Base-by-base conservation (phyloP, 2,888 invertebrate species). In the Corbicula japonica region DNA sequence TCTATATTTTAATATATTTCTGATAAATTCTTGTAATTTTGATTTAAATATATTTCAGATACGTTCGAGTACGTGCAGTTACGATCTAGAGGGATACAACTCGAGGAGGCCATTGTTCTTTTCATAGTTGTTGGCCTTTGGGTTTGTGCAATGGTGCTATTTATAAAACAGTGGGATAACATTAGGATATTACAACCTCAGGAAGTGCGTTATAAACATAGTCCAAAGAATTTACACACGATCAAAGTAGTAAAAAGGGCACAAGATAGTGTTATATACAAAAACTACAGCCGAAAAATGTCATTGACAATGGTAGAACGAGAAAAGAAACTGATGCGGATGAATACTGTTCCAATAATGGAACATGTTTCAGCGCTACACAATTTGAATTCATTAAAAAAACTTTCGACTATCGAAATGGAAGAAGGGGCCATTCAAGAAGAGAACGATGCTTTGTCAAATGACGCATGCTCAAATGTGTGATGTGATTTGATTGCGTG, bases 261-360 rank as follows among this genome's bases (percentile, higher is more conserved):
- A n/a, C 91, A 91, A 65, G 93, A 93, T 82, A 92, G 92, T 85
- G 90, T 93, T 41, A 93, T 93, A 65, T 92, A 93, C 86, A 92
- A 91, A 80, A 92, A 87, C 76, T 92, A 92, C 80, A 89, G 87
- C 76, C 79, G 91, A 10, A 91, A 91, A 75, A 84, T 91, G 84
- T 90, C 90, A 21, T 76, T 90, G 30, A 91, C 91, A 26, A 91
- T 91, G 90, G 87, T 88, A 12, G 90, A 83, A 63, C 65, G 87
- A 6, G 90, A 91, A 62, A 77, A 87, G 38, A 84, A 89, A 48
- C 75, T 91, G n/a, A 76, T 89, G 61, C 68, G 91, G 23, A 90
- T 91, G 90, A 86, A 91, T 76, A 91, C 91, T 4, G 87, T 89
- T 48, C 90, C 91, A 10, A 85, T 87, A 30, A 87, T 83, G 83